phyloP scores from a whole-genome alignment of 2,113 vertebrate genomes.

The Myodes glareolus region DNA sequence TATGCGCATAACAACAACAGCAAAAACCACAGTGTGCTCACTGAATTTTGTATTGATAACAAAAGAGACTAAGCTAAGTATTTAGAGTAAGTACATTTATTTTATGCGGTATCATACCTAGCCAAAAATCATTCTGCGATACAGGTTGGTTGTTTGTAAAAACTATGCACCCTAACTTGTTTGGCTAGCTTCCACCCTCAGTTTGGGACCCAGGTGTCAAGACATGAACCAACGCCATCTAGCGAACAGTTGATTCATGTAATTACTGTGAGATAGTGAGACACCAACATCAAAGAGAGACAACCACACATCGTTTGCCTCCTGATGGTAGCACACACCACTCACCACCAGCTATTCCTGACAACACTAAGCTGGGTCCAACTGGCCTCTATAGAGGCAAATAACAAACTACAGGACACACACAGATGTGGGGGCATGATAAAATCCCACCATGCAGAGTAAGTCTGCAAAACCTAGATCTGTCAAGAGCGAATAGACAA shows the following conservation, averaged over 20 bases:
- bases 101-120: not conserved
- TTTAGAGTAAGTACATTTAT: not conserved
- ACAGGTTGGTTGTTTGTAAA: not conserved
- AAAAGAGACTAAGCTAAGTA: constrained; percentile 38
- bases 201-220: not conserved
- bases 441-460: not conserved
- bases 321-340: not conserved
- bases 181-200: not conserved
- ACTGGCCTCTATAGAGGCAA: not conserved
- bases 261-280: not conserved
- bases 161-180: not conserved
- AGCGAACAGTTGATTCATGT: not conserved
- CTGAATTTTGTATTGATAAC: constrained; percentile 41
- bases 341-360: not conserved
- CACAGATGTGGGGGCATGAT: not conserved
- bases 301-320: not conserved
- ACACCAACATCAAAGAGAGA: not conserved
- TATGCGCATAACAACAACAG: not conserved
- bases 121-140: constrained; percentile 42
- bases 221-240: not conserved
- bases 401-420: not conserved
- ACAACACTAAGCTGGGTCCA: not conserved
- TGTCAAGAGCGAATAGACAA: not conserved
- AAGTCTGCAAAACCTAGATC: not conserved
- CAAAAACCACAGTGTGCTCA: not conserved